Evolutionary conservation across 2,888 invertebrate genomes (phyloP).

Genomic region (Colletes collaris): DNA sequence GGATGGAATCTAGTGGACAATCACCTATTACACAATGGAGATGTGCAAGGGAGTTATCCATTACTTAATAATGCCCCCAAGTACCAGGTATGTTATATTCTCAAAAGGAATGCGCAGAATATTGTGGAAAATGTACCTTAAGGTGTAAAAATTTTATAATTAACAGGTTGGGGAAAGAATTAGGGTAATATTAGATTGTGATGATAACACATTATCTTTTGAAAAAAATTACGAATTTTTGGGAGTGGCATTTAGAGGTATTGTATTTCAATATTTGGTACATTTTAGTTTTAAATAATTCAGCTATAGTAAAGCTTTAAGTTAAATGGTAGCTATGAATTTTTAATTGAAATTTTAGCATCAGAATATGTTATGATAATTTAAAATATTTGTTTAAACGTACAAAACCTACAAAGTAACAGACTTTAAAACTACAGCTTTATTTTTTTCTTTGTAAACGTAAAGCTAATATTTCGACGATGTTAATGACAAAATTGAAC

Average conservation of each 20-base stretch:
- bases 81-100: constrained; percentile 91
- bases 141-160: constrained; percentile 41
- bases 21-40: constrained; percentile 97
- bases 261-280: constrained; percentile 36
- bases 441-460: neutral
- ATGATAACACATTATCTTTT: constrained; percentile 97
- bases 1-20: constrained; percentile 99
- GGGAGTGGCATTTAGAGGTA: constrained; percentile 98
- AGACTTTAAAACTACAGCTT: neutral
- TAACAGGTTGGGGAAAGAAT: constrained; percentile 97
- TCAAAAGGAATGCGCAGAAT: neutral
- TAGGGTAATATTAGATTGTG: constrained; percentile 98
- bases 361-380: neutral
- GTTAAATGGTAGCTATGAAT: constrained; percentile 2
- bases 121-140: constrained; percentile 14
- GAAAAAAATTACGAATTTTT: constrained; percentile 99
- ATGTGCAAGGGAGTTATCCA: constrained; percentile 97
- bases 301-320: neutral
- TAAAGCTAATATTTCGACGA: neutral
- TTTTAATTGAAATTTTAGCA: neutral
- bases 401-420: no score
- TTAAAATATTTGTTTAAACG: neutral
- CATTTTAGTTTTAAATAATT: constrained; percentile 14
- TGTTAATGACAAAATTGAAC: constrained; percentile 37
- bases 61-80: constrained; percentile 97